These are phyloP conservation scores for Regulus satrapa DNA, from an alignment of 2,113 vertebrate species.

Conservation along the genomic window DNA sequence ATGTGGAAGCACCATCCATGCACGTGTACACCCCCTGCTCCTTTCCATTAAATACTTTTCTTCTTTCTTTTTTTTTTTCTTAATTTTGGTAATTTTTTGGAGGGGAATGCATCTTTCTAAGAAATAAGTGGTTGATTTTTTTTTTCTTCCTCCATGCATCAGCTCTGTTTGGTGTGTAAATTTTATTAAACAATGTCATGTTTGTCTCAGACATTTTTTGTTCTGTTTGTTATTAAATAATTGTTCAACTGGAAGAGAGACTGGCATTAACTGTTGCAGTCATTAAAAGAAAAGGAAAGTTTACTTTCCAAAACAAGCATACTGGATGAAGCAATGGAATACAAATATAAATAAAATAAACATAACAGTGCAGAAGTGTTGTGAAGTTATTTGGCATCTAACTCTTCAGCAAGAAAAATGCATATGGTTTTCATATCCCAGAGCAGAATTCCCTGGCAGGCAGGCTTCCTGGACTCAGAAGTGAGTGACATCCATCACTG, in stretches of 20 bases:
- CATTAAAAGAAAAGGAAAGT: constrained; percentile 3
- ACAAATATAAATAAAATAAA: constrained; percentile 53
- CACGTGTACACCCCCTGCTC: neutral
- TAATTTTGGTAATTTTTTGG: neutral
- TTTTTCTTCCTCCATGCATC: neutral
- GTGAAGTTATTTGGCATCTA: neutral
- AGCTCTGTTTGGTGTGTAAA: neutral
- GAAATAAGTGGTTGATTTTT: neutral
- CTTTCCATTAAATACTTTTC: neutral
- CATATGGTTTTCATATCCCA: neutral
- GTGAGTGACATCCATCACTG: neutral
- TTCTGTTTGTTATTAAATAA: constrained; percentile 31
- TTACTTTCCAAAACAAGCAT: constrained; percentile 24
- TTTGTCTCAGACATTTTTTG: constrained; percentile 2
- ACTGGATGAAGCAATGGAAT: neutral
- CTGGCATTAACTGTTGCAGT: neutral
- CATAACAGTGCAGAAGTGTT: neutral
- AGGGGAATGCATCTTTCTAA: constrained; percentile 15
- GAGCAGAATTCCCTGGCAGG: neutral
- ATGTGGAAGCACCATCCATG: neutral
- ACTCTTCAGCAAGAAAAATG: neutral
- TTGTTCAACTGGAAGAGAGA: neutral
- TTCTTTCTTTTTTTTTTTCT: too few relatives aligned
- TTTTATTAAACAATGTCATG: neutral
- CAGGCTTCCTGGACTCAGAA: neutral